A percentile compares a stretch with the other conserved stretches of the same genome.
phyloP scores from a whole-genome alignment of 2,888 invertebrate genomes.

The Polyploca ridens region DNA sequence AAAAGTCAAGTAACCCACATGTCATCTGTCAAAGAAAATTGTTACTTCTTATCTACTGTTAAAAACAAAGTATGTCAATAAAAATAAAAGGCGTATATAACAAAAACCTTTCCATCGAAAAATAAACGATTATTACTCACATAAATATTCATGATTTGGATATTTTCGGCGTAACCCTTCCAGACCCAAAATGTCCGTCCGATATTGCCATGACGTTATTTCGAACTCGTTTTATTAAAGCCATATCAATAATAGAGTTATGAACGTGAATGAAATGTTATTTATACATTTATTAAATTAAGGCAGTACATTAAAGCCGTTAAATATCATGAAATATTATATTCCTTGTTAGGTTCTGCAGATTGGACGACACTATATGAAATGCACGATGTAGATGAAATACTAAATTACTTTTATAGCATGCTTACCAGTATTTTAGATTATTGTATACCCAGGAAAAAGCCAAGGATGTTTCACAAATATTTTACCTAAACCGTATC shows the following conservation, averaged over 20 bases:
- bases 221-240: conserved; percentile 17
- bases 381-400: too few species aligned
- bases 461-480: background rate
- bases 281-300: too few species aligned
- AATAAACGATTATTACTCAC: conserved; percentile 28
- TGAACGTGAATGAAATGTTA: background rate
- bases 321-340: background rate
- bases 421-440: conserved; percentile 18
- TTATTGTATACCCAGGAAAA: conserved; percentile 24
- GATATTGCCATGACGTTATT: conserved; percentile 23
- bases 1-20: too few species aligned
- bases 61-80: background rate
- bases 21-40: background rate
- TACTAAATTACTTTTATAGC: conserved; percentile 23
- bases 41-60: too few species aligned
- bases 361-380: conserved; percentile 17
- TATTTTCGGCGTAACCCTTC: conserved; percentile 22
- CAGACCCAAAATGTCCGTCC: conserved; percentile 17
- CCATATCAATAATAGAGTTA: background rate
- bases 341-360: conserved; percentile 2
- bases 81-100: conserved; percentile 2
- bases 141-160: conserved; percentile 40
- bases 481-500: too few species aligned
- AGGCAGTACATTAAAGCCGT: background rate
- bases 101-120: conserved; percentile 3